Conservation (phyloP, 2,797 vertebrate genomes). For the Pseudomugil tenellus region DNA sequence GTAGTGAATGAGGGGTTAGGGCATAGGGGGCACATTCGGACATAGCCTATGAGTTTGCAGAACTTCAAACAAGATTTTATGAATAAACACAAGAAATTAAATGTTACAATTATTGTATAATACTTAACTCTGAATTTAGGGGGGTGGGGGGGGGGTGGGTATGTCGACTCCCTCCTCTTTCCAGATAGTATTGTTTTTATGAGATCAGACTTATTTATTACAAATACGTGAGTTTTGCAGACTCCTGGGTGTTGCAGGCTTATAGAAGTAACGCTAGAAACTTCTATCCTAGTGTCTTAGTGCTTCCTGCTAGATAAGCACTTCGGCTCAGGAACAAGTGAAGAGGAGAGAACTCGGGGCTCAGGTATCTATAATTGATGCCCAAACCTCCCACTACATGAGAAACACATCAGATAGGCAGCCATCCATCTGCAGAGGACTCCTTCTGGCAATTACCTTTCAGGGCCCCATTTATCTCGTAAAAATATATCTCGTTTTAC, state of each 20-base stretch:
- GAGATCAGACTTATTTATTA: not conserved
- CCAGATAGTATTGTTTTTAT: not conserved
- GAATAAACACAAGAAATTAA: no score
- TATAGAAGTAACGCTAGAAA: slow-evolving; percentile 12
- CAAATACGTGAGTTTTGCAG: not conserved
- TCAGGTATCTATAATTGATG: slow-evolving; percentile 74
- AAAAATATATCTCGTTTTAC: not conserved
- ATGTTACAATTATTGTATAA: no score
- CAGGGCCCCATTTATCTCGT: slow-evolving; percentile 24
- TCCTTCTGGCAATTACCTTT: slow-evolving; percentile 31
- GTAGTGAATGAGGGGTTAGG: no score
- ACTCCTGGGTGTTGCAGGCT: slow-evolving; percentile 11
- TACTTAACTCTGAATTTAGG: no score
- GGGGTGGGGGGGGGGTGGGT: no score
- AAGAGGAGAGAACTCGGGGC: slow-evolving; percentile 20
- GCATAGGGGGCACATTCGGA: no score
- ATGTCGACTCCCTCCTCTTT: no score
- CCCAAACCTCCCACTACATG: slow-evolving; percentile 59
- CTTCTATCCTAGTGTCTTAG: slow-evolving; percentile 18
- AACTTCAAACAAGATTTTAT: no score
- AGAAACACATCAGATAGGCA: slow-evolving; percentile 69
- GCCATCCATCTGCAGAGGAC: slow-evolving; percentile 62
- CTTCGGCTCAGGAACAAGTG: slow-evolving; percentile 35
- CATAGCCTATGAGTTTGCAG: no score
- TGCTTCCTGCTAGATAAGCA: slow-evolving; percentile 46